Conservation (phyloP, 2,888 invertebrate genomes). For the Alentia gelatinosa region DNA sequence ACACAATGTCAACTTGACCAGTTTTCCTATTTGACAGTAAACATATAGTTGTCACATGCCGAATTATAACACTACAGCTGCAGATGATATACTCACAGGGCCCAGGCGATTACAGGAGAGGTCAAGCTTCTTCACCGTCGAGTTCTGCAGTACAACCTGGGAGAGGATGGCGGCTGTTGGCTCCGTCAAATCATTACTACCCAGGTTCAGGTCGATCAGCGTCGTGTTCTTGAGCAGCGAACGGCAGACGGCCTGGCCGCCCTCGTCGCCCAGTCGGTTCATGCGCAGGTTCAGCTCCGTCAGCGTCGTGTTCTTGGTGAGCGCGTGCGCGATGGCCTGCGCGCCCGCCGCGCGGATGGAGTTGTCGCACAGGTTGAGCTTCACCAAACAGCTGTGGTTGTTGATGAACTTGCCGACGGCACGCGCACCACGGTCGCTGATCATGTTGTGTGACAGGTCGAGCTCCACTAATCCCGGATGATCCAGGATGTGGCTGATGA, state of each 20-base stretch:
- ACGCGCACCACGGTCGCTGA: conserved; percentile 79
- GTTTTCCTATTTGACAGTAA: too few species aligned
- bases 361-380: conserved; percentile 73
- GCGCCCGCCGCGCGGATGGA: conserved; percentile 79
- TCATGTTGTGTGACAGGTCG: conserved; percentile 80
- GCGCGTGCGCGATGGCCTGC: conserved; percentile 80
- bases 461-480: conserved; percentile 78
- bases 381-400: conserved; percentile 78
- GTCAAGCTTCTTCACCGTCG: conserved; percentile 74
- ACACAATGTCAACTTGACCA: too few species aligned
- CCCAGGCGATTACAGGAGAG: conserved; percentile 80
- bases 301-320: conserved; percentile 79
- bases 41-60: too few species aligned
- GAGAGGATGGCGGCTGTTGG: conserved; percentile 79
- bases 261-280: conserved; percentile 80
- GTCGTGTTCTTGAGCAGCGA: conserved; percentile 78
- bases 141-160: conserved; percentile 78
- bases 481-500: conserved; percentile 80
- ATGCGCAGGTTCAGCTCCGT: conserved; percentile 75
- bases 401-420: conserved; percentile 81
- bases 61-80: too few species aligned
- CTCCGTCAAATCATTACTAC: conserved; percentile 80
- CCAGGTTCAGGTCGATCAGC: conserved; percentile 77
- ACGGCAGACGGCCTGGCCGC: conserved; percentile 80
- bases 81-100: conserved; percentile 78